Evolutionary conservation across 2,113 vertebrate genomes (phyloP).

Genomic region (Phaetusa simplex): DNA sequence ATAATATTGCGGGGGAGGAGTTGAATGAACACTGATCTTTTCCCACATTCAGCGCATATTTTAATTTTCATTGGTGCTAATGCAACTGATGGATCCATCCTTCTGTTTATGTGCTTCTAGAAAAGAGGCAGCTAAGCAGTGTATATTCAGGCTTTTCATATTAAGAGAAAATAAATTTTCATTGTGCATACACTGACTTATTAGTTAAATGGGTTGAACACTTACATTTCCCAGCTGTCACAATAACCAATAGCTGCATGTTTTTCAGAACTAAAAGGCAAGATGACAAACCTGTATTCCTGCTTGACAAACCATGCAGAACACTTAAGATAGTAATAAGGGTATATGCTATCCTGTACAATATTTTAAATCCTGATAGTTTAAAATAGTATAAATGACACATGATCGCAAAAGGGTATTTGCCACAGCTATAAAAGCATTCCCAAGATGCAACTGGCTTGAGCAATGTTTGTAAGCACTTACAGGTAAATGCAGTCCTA

Average conservation of each 20-base stretch:
- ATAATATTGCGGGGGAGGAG: neutral
- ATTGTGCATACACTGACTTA: neutral
- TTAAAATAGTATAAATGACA: neutral
- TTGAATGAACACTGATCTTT: neutral
- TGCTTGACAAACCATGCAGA: neutral
- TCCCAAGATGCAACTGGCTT: neutral
- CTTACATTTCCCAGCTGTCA: neutral
- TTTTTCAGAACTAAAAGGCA: neutral
- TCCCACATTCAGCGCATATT: neutral
- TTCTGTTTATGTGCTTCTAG: neutral
- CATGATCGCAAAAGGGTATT: neutral
- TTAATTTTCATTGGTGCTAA: slow-evolving; percentile 2
- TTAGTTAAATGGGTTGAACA: slow-evolving; percentile 12
- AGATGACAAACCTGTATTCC: neutral
- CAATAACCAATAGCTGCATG: neutral
- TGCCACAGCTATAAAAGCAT: neutral
- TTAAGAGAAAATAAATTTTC: slow-evolving; percentile 23
- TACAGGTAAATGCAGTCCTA: neutral
- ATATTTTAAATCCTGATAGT: neutral
- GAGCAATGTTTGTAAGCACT: neutral
- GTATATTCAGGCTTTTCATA: neutral
- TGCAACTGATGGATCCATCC: neutral
- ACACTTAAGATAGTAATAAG: neutral
- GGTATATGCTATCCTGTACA: neutral
- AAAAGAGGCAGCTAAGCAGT: neutral